Percentiles rank a stretch among this genome's conserved stretches.
Conservation (phyloP, 2,888 invertebrate species). For the Agonopterix arenella region DNA sequence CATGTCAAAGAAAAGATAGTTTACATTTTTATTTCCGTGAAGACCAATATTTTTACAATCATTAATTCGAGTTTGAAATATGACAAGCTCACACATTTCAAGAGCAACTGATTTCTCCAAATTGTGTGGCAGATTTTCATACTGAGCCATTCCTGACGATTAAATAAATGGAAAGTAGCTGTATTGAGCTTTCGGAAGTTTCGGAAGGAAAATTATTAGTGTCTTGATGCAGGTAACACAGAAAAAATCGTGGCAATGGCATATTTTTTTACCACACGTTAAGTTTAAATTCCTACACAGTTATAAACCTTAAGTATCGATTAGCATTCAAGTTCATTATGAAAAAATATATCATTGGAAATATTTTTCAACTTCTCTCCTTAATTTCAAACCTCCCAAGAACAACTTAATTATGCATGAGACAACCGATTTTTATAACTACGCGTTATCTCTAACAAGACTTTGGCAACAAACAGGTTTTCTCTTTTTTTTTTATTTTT, state of each 20-base stretch:
- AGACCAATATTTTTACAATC: too few species aligned
- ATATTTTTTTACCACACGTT: slow-evolving; percentile 66
- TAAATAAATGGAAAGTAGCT: too few species aligned
- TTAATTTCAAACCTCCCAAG: slow-evolving; percentile 70
- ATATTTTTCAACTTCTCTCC: slow-evolving; percentile 73
- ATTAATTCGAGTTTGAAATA: too few species aligned
- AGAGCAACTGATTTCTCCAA: too few species aligned
- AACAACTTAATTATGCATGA: slow-evolving; percentile 74
- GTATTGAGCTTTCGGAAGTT: background rate
- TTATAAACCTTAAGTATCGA: slow-evolving; percentile 73
- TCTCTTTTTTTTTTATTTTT: slow-evolving; percentile 41
- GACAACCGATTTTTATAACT: slow-evolving; percentile 74
- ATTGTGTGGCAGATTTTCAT: too few species aligned
- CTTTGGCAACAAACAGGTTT: slow-evolving; percentile 76
- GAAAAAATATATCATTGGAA: slow-evolving; percentile 77
- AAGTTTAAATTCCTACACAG: slow-evolving; percentile 72
- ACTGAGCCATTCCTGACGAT: too few species aligned
- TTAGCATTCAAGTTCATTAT: slow-evolving; percentile 74
- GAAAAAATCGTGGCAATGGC: slow-evolving; percentile 49
- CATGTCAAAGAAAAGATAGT: too few species aligned
- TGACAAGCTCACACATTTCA: too few species aligned
- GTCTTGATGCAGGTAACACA: slow-evolving; percentile 11
- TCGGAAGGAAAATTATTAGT: background rate
- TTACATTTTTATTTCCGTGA: too few species aligned
- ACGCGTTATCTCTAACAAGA: slow-evolving; percentile 72